Base-by-base conservation (phyloP, 2,797 vertebrate genomes). In the Eurystomus glaucurus region DNA sequence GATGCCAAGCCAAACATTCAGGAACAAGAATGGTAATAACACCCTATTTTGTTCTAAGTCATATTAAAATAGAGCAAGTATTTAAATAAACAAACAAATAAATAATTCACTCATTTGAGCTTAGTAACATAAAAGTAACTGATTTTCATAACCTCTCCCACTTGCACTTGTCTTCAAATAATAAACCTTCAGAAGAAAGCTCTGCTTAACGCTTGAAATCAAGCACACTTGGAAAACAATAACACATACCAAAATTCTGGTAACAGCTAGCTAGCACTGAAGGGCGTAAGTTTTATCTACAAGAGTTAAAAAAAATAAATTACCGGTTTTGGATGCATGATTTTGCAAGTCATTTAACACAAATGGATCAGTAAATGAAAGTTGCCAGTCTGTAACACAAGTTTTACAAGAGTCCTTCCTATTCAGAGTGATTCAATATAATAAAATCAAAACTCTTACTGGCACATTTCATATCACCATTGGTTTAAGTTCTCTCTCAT, bases 1-100 rank as follows among this genome's bases (percentile, higher is more conserved):
- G 89, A 87, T 80, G 97, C 98, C 98, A 98, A 98, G 70, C 33
- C 55, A 98, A 98, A 98, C 77, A 97, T 79, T 90, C 93, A 96
- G 77, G 76, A 97, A 96, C 83, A 97, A 98, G 97, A 97, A 97
- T 74, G 91, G 89, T 80, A 96, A 97, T 60, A 92, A 94, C 93
- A 97, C 95, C 86, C 68, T 97, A 91, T 91, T 94, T 92, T 95
- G 60, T 93, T 97, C 83, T 81, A 96, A 97, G 90, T 88, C 86
- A 96, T 54, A 94, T 86, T 96, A 96, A 98, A 98, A 93, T 77
- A 94, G 23, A 76, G 86, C 46, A 54, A 79, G 88, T 72, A 79
- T 92, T 90, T 14, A 58, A 58, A 84, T 89, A 72, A 71, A 58
- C 7, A 6, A 14, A 89, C 76, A 95, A 26, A 37, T 14, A 91